phyloP scores from a whole-genome alignment of 2,113 vertebrate genomes.

The Dromiciops gliroides region DNA sequence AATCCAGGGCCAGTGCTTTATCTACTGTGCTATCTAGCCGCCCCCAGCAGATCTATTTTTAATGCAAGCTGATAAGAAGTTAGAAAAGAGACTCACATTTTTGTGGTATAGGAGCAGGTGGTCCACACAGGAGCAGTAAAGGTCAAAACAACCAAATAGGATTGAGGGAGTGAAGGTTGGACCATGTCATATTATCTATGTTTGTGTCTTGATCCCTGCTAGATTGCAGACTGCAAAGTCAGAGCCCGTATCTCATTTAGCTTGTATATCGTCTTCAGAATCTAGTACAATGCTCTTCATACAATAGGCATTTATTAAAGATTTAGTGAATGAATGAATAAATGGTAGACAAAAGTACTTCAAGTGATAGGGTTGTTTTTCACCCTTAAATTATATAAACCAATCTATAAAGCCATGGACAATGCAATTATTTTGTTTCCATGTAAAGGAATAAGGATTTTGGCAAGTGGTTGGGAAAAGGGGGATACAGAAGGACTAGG shows the following conservation, averaged over 20 bases:
- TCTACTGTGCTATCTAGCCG: no score
- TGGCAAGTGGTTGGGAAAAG: background rate
- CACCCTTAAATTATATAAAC: background rate
- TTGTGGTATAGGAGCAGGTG: no score
- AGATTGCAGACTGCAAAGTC: no score
- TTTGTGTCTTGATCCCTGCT: no score
- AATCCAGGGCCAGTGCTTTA: no score
- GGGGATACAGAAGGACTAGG: background rate
- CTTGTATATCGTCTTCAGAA: background rate
- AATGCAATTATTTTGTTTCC: background rate
- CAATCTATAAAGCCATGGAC: background rate
- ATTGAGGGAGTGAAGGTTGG: no score
- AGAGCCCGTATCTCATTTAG: background rate
- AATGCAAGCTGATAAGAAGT: no score
- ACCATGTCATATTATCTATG: no score
- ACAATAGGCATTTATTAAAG: background rate
- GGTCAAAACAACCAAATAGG: no score
- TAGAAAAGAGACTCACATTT: no score
- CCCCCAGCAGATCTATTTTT: no score
- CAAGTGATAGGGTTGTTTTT: background rate
- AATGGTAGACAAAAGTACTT: background rate
- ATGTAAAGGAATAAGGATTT: background rate
- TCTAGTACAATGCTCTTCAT: background rate
- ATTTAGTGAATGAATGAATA: background rate
- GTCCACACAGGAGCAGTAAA: no score